These are phyloP conservation scores for Sylvilagus bachmani DNA, from an alignment of 2,113 vertebrate genomes.

Conservation along the genomic window DNA sequence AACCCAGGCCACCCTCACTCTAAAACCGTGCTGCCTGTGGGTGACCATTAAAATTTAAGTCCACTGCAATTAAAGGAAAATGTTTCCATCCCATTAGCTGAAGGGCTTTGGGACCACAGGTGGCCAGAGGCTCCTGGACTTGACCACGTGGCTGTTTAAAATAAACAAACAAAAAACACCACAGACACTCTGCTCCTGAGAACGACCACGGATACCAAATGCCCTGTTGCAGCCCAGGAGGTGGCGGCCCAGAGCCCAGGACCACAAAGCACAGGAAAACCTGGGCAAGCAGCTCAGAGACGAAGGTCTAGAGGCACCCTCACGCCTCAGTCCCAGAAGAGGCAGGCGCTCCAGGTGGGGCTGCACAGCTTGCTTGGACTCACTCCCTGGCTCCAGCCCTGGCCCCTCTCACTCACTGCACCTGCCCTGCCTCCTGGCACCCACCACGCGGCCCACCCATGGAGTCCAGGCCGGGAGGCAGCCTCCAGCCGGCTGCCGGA, in stretches of 20 bases:
- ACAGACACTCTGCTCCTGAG: no score
- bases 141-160: accelerated
- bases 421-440: not conserved
- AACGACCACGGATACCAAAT: no score
- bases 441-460: not conserved
- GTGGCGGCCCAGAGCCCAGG: not conserved
- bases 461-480: no score
- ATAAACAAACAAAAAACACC: no score
- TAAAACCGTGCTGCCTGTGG: accelerated
- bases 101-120: accelerated
- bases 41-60: not conserved
- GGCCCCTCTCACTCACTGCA: not conserved
- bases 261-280: not conserved
- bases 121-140: not conserved
- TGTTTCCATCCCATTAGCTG: not conserved
- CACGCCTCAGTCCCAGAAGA: not conserved
- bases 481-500: not conserved
- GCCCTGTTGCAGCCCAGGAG: accelerated
- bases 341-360: no score
- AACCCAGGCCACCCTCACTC: not conserved
- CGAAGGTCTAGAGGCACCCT: not conserved
- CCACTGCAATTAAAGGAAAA: not conserved
- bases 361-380: accelerated
- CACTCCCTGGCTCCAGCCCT: not conserved
- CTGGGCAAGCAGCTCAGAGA: not conserved